These are phyloP conservation scores for Thamnophis sirtalis DNA, from an alignment of 2,113 vertebrate genomes.

Conservation along the genomic window DNA sequence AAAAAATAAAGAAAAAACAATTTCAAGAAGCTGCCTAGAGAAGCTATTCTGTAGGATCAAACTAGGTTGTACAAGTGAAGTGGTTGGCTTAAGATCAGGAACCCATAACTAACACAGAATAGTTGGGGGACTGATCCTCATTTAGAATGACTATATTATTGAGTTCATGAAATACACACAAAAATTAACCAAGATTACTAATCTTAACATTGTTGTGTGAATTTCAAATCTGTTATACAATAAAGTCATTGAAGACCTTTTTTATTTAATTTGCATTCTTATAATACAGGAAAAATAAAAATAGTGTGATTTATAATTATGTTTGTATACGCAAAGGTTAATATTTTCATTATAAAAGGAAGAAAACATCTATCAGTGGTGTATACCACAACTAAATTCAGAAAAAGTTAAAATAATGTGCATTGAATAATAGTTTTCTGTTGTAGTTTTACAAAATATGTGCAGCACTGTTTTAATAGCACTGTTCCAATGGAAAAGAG, in stretches of 20 bases:
- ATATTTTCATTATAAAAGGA: neutral
- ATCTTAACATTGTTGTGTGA: neutral
- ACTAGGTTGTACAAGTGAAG: neutral
- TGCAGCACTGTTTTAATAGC: neutral
- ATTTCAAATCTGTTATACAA: neutral
- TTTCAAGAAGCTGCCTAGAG: neutral
- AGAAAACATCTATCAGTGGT: neutral
- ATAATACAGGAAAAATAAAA: neutral
- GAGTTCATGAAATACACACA: neutral
- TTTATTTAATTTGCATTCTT: neutral
- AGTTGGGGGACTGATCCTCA: neutral
- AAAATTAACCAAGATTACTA: neutral
- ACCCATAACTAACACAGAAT: neutral
- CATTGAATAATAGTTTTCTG: neutral
- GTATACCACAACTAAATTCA: neutral
- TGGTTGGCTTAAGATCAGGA: neutral
- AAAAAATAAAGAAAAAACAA: neutral
- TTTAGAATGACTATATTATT: neutral
- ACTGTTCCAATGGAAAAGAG: neutral
- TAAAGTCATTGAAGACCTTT: neutral
- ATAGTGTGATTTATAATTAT: neutral
- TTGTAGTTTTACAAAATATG: neutral
- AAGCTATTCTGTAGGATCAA: neutral
- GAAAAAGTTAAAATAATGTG: neutral
- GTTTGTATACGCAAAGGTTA: neutral